Percentiles rank a stretch among this genome's conserved stretches.
Conservation (phyloP, 1,140 invertebrate genomes). For the Cylas formicarius region DNA sequence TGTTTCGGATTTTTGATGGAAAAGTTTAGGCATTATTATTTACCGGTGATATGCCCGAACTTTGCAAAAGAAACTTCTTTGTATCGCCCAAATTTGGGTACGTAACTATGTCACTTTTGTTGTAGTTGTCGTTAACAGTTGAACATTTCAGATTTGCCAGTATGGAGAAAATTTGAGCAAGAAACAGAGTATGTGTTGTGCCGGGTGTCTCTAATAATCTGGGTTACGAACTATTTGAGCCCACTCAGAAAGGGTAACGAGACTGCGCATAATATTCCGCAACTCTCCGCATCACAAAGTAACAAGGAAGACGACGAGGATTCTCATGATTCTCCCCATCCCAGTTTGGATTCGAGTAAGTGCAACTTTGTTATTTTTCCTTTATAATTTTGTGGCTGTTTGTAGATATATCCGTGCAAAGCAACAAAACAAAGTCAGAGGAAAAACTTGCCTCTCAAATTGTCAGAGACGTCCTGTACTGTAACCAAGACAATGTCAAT, state of each 20-base stretch:
- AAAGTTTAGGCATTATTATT: slow-evolving; percentile 85
- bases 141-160: slow-evolving; percentile 49
- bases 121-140: slow-evolving; percentile 5
- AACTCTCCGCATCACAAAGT: background rate
- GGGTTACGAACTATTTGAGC: slow-evolving; percentile 80
- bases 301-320: slow-evolving; percentile 32
- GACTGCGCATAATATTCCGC: background rate
- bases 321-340: slow-evolving; percentile 30
- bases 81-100: slow-evolving; percentile 81
- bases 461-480: slow-evolving; percentile 82
- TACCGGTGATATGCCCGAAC: slow-evolving; percentile 84
- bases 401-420: slow-evolving; percentile 34
- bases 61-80: slow-evolving; percentile 78
- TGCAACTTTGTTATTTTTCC: slow-evolving; percentile 4
- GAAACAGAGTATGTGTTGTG: slow-evolving; percentile 65
- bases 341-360: slow-evolving; percentile 40
- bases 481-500: slow-evolving; percentile 85
- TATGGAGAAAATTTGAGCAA: slow-evolving; percentile 47
- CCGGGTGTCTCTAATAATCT: slow-evolving; percentile 80
- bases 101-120: slow-evolving; percentile 34
- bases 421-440: slow-evolving; percentile 31
- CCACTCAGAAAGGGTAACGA: slow-evolving; percentile 4
- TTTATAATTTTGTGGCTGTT: slow-evolving; percentile 6
- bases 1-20: slow-evolving; percentile 89
- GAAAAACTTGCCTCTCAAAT: slow-evolving; percentile 45